A percentile compares a stretch with the other conserved stretches of the same genome.
phyloP scores from a whole-genome alignment of 2,888 invertebrate genomes.

The Girardia tigrina region DNA sequence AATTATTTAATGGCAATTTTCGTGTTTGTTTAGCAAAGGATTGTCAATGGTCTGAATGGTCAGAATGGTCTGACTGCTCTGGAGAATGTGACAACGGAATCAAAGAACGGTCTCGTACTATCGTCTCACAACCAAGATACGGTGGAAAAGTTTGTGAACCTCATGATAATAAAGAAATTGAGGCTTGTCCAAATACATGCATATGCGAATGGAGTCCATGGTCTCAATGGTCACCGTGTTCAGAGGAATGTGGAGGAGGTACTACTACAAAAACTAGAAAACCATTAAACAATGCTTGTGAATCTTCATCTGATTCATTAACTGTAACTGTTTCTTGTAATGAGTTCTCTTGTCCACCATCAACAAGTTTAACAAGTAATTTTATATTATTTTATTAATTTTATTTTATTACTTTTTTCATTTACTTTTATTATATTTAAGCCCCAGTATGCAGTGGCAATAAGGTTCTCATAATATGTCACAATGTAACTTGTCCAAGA shows the following conservation, averaged over 20 bases:
- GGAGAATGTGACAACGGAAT: conserved; percentile 18
- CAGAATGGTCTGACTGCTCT: conserved; percentile 23
- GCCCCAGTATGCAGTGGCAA: background rate
- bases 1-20: too few relatives aligned
- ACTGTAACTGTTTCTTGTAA: background rate
- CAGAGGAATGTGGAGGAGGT: conserved; percentile 15
- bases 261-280: conserved; percentile 8
- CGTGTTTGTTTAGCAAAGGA: conserved; percentile 1
- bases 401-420: background rate
- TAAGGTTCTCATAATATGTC: background rate
- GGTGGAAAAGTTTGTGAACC: background rate
- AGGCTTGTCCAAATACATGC: background rate
- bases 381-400: background rate
- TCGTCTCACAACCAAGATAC: background rate
- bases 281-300: background rate
- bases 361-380: background rate
- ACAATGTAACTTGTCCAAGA: conserved; percentile 27
- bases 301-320: background rate
- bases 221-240: conserved; percentile 16
- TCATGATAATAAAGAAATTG: background rate
- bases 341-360: background rate
- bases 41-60: conserved; percentile 29
- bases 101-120: background rate
- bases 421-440: background rate
- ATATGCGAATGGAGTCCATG: conserved; percentile 24